These are phyloP conservation scores for Cyclura pinguis DNA, from an alignment of 2,797 vertebrate genomes.

Conservation along the genomic window DNA sequence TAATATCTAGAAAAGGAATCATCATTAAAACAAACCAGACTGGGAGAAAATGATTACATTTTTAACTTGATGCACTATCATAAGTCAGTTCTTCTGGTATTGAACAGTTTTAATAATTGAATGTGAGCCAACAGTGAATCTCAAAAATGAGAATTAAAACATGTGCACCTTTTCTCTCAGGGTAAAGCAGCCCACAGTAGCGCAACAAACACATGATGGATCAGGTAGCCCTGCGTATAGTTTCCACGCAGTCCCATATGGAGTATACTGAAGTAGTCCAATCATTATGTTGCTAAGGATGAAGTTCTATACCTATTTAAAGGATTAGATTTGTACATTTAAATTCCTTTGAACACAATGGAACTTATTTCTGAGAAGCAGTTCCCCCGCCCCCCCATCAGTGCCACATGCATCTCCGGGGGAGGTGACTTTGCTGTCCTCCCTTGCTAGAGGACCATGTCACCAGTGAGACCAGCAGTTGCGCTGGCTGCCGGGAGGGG, in stretches of 20 bases:
- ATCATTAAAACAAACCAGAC: slow-evolving; percentile 9
- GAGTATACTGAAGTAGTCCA: not conserved
- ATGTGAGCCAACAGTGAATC: not conserved
- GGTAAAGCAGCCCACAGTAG: not conserved
- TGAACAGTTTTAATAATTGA: slow-evolving; percentile 23
- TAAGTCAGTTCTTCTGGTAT: not conserved
- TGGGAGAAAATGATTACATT: not conserved
- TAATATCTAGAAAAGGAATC: slow-evolving; percentile 20
- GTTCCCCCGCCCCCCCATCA: no score
- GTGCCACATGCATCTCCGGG: no score
- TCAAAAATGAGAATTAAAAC: slow-evolving; percentile 34
- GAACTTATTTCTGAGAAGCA: not conserved
- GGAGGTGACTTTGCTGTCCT: no score
- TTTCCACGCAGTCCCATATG: not conserved
- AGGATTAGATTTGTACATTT: no score
- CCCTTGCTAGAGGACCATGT: no score
- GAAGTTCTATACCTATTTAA: not conserved
- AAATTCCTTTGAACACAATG: no score
- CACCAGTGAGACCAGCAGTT: no score
- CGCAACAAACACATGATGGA: not conserved
- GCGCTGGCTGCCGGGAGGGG: no score
- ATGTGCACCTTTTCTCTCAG: not conserved
- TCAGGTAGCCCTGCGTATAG: not conserved
- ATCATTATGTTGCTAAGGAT: no score
- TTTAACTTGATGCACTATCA: not conserved